Percentiles rank a stretch among this genome's conserved stretches.
Conservation (phyloP, 2,888 invertebrate species). For the Camptogramma bilineatum region DNA sequence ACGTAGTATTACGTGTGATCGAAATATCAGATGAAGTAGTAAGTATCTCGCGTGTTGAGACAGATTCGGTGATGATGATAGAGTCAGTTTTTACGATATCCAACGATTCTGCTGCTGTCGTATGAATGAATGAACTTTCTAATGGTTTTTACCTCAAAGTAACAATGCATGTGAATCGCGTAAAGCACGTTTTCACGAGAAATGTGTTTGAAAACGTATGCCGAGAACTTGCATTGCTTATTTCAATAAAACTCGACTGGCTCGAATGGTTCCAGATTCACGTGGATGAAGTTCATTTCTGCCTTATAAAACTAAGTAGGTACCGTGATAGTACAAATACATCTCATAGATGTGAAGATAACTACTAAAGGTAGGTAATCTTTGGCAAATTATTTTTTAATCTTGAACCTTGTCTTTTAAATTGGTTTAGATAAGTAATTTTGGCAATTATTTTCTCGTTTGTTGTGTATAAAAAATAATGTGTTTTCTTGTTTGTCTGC, state of each 20-base stretch:
- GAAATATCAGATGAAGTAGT: slow-evolving; percentile 42
- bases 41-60: slow-evolving; percentile 58
- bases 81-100: slow-evolving; percentile 44
- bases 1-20: slow-evolving; percentile 54
- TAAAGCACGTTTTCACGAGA: slow-evolving; percentile 36
- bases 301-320: neutral
- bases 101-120: slow-evolving; percentile 57
- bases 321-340: neutral
- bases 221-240: neutral
- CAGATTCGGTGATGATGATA: slow-evolving; percentile 47
- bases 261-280: neutral
- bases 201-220: slow-evolving; percentile 22
- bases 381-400: slow-evolving; percentile 6
- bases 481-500: too few species aligned
- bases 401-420: slow-evolving; percentile 9
- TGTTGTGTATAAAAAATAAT: too few species aligned
- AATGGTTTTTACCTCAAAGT: slow-evolving; percentile 55
- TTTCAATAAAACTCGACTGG: neutral
- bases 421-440: slow-evolving; percentile 14
- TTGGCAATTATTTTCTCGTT: slow-evolving; percentile 25
- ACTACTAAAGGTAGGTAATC: neutral
- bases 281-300: neutral
- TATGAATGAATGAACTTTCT: slow-evolving; percentile 68
- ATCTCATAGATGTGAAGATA: too few species aligned
- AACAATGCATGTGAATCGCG: slow-evolving; percentile 43